Percentiles rank a stretch among this genome's conserved stretches.
These are phyloP conservation scores for Cryptops parisi DNA, from an alignment of 2,888 invertebrate species.

Conservation along the genomic window DNA sequence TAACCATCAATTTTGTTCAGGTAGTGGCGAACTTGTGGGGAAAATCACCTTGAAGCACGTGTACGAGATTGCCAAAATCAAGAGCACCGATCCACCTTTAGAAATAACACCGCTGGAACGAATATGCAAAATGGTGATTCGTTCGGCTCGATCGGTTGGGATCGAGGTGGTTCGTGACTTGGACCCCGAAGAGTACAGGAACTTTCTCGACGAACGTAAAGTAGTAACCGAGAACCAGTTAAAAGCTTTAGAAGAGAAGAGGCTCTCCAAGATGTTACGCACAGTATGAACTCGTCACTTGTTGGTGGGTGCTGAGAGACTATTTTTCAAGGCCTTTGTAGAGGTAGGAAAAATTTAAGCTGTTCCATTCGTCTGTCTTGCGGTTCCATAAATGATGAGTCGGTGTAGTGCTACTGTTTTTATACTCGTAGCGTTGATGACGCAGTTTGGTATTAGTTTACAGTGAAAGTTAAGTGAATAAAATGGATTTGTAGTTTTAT, in stretches of 20 bases:
- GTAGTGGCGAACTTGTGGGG: conserved; percentile 62
- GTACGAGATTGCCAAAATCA: conserved; percentile 96
- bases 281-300: no score
- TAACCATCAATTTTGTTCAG: no score
- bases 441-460: no score
- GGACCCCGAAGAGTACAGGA: conserved; percentile 58
- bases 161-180: conserved; percentile 59
- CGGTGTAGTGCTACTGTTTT: no score
- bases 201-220: conserved; percentile 64
- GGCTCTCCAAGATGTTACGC: conserved; percentile 81
- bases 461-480: no score
- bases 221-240: conserved; percentile 54
- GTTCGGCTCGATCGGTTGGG: conserved; percentile 63
- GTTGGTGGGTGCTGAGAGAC: no score
- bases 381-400: no score
- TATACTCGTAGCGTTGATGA: no score
- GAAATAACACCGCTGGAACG: conserved; percentile 48
- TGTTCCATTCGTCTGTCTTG: no score
- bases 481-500: no score
- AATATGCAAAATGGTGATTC: conserved; percentile 64
- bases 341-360: no score
- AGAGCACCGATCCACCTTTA: conserved; percentile 65
- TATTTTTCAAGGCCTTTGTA: no score
- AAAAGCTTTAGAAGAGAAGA: conserved; percentile 59
- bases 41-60: conserved; percentile 86